These are phyloP conservation scores for Brachionus asplanchnoidis DNA, from an alignment of 1,140 invertebrate genomes.

Conservation along the genomic window DNA sequence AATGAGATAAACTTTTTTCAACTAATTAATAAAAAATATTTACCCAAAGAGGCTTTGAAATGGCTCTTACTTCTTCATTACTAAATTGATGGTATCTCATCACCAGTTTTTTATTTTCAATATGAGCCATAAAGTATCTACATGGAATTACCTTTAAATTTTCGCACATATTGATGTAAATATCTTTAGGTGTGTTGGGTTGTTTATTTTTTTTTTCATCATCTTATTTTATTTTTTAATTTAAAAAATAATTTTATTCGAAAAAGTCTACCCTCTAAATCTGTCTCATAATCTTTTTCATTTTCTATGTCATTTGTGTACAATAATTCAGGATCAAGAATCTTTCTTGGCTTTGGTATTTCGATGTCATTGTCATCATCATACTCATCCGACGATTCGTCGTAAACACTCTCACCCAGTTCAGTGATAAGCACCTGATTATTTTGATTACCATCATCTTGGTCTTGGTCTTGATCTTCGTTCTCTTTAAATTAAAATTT, in stretches of 20 bases:
- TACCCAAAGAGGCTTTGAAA: slow-evolving; percentile 54
- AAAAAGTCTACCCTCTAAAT: slow-evolving; percentile 18
- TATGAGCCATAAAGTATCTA: slow-evolving; percentile 53
- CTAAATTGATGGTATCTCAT: slow-evolving; percentile 55
- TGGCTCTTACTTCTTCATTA: slow-evolving; percentile 49
- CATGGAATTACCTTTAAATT: slow-evolving; percentile 52
- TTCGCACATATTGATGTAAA: slow-evolving; percentile 47
- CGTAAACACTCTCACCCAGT: slow-evolving; percentile 20
- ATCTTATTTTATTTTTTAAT: neutral
- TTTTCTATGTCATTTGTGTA: slow-evolving; percentile 11
- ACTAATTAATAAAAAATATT: neutral
- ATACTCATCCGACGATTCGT: neutral
- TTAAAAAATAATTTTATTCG: neutral
- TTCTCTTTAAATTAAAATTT: neutral
- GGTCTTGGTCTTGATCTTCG: neutral
- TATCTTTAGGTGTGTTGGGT: slow-evolving; percentile 43
- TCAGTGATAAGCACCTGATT: slow-evolving; percentile 21
- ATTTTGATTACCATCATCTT: neutral
- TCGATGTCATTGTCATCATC: slow-evolving; percentile 29
- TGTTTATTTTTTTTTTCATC: slow-evolving; percentile 42
- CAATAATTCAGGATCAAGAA: neutral
- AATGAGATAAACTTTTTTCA: neutral
- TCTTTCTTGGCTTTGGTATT: neutral
- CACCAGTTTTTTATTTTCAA: slow-evolving; percentile 48
- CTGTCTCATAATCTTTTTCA: slow-evolving; percentile 33